These are phyloP conservation scores for Echinops telfairi DNA, from an alignment of 2,113 vertebrate genomes.

Conservation along the genomic window DNA sequence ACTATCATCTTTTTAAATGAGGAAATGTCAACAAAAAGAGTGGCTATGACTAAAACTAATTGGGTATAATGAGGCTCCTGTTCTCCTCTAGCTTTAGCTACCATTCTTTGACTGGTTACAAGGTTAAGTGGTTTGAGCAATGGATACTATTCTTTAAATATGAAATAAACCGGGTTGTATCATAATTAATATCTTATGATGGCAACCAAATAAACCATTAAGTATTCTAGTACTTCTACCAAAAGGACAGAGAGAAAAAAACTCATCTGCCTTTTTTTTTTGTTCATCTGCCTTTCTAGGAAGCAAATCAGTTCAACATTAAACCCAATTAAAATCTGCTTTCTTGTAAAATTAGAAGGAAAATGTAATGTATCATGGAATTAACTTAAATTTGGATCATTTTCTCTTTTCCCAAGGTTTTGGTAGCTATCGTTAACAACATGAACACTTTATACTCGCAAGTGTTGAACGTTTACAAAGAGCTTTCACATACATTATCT, in stretches of 20 bases:
- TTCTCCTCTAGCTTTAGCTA: slow-evolving; percentile 6
- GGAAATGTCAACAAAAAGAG: slow-evolving; percentile 43
- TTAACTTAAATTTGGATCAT: slow-evolving; percentile 46
- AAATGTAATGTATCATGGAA: slow-evolving; percentile 56
- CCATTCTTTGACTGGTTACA: slow-evolving; percentile 22
- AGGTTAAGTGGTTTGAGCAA: slow-evolving; percentile 45
- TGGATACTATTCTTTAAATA: slow-evolving; percentile 51
- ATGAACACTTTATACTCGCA: slow-evolving; percentile 54
- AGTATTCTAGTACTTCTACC: slow-evolving; percentile 46
- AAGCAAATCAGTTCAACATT: slow-evolving; percentile 57
- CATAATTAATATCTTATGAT: slow-evolving; percentile 61
- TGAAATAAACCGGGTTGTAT: slow-evolving; percentile 37
- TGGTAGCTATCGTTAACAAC: slow-evolving; percentile 25
- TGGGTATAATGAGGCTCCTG: slow-evolving; percentile 24
- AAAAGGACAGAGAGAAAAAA: neutral
- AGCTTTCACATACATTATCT: slow-evolving; percentile 36
- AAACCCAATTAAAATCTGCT: slow-evolving; percentile 59
- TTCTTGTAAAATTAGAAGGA: slow-evolving; percentile 37
- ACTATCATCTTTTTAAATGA: slow-evolving; percentile 25
- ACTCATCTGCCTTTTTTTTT: too few relatives aligned
- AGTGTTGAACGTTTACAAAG: slow-evolving; percentile 44
- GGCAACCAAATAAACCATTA: slow-evolving; percentile 64
- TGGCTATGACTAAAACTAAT: slow-evolving; percentile 45
- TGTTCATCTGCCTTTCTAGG: slow-evolving; percentile 44
- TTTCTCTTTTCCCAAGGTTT: slow-evolving; percentile 63